phyloP scores from a whole-genome alignment of 2,888 invertebrate species.

The Drosophila nr. perissopoda region DNA sequence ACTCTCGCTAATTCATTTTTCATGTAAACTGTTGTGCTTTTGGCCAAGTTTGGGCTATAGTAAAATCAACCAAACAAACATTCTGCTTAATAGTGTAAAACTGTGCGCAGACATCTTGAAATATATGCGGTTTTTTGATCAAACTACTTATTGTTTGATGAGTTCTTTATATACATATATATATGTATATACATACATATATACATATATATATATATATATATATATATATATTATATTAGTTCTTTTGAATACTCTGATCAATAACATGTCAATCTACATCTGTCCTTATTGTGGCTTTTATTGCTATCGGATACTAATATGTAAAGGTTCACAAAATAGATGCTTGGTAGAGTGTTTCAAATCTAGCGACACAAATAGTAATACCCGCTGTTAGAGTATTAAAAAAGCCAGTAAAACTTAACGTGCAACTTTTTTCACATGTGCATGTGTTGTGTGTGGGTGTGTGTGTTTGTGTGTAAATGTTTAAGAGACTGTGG shows the following conservation, averaged over 20 bases:
- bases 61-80: neutral
- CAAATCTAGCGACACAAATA: neutral
- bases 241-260: too few relatives aligned
- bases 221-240: too few relatives aligned
- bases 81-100: neutral
- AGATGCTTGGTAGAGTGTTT: neutral
- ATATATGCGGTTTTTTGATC: neutral
- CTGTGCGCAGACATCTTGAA: neutral
- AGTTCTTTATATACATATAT: neutral
- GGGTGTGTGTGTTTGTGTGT: conserved; percentile 3
- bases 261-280: neutral
- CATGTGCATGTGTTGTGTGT: conserved; percentile 4
- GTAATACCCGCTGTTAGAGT: neutral
- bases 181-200: too few relatives aligned
- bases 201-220: too few relatives aligned
- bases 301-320: neutral
- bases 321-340: neutral
- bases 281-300: neutral
- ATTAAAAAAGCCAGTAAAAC: conserved; percentile 46
- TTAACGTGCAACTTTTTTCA: conserved; percentile 57
- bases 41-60: neutral
- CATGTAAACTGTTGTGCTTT: neutral
- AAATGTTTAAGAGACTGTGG: neutral
- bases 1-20: neutral
- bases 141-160: neutral